These are phyloP conservation scores for Drosophila bipectinata DNA, from an alignment of 1,140 invertebrate genomes.

Conservation along the genomic window DNA sequence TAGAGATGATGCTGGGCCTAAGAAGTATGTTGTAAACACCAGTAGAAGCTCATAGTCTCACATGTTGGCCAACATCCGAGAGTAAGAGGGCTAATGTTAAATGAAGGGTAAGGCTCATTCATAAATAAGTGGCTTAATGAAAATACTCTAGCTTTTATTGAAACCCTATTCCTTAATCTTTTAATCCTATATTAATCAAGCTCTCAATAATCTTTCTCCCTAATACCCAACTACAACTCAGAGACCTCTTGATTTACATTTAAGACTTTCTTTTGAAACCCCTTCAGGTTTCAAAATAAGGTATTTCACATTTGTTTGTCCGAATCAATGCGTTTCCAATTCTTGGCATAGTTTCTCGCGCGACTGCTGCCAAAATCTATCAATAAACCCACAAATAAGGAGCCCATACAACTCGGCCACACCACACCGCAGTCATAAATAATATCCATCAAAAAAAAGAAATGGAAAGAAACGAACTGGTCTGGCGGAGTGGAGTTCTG, in stretches of 20 bases:
- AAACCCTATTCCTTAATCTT: no score
- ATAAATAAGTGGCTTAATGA: not conserved
- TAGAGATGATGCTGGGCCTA: not conserved
- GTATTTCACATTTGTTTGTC: constrained; percentile 32
- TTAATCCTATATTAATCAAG: not conserved
- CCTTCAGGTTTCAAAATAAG: constrained; percentile 1
- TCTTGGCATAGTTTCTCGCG: constrained; percentile 31
- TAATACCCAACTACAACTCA: no score
- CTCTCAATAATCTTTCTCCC: not conserved
- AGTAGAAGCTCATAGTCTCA: not conserved
- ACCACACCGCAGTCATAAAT: constrained; percentile 60
- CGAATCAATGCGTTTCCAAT: constrained; percentile 3
- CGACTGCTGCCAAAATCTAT: constrained; percentile 46
- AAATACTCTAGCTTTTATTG: no score
- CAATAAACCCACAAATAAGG: constrained; percentile 43
- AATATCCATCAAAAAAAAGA: constrained; percentile 56
- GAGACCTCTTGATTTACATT: not conserved
- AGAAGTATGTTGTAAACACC: not conserved
- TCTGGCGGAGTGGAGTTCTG: constrained; percentile 45
- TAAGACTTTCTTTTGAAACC: not conserved
- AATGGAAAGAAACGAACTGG: constrained; percentile 24
- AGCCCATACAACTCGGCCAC: constrained; percentile 24
- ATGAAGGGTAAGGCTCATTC: not conserved
- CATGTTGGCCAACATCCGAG: not conserved
- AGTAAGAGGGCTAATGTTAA: not conserved